Evolutionary conservation across 2,113 vertebrate species (phyloP).

Genomic region (Malurus melanocephalus): DNA sequence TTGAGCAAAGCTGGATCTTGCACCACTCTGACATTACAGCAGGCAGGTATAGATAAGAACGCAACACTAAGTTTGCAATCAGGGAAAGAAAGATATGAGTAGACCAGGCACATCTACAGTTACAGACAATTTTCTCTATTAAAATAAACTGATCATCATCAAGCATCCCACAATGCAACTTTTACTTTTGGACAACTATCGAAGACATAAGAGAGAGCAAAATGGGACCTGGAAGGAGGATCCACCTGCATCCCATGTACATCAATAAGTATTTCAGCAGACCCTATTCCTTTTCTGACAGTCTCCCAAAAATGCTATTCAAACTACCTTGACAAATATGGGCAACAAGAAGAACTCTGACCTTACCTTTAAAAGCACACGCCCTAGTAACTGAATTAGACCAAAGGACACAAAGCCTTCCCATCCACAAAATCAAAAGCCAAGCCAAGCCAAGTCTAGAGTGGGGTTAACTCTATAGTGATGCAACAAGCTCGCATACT

Average conservation of each 20-base stretch:
- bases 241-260: not conserved
- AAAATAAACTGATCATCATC: not conserved
- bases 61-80: not conserved
- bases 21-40: not conserved
- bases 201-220: not conserved
- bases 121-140: not conserved
- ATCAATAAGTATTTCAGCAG: not conserved
- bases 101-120: not conserved
- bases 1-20: not conserved
- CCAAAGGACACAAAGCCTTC: not conserved
- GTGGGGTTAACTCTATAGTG: rapidly evolving
- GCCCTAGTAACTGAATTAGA: not conserved
- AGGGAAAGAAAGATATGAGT: not conserved
- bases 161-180: not conserved
- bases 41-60: not conserved
- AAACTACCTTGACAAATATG: not conserved
- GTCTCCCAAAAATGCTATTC: not conserved
- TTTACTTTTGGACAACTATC: not conserved
- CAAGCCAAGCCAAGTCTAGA: not conserved
- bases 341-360: not conserved
- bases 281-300: not conserved
- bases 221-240: not conserved
- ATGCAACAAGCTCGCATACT: not conserved
- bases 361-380: not conserved
- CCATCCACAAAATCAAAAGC: not conserved